Evolutionary conservation across 2,797 vertebrate genomes (phyloP), one percentile per base, ranked within the genome.

Genomic region (Chelidonichthys spinosus): DNA sequence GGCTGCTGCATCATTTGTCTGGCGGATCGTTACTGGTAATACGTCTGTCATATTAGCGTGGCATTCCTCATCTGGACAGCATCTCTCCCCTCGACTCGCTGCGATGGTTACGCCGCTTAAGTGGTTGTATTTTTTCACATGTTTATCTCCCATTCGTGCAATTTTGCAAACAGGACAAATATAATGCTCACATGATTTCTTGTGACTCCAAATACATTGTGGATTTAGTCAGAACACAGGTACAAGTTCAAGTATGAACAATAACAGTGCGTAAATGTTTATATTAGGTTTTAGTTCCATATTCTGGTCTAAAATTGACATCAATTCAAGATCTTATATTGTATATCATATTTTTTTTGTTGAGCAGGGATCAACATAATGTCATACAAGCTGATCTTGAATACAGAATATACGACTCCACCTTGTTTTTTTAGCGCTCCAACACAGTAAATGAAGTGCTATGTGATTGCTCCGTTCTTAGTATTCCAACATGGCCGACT

Each of bases 1-100:
- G 81, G 85, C 91, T 89, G 79, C 68, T 74, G 86, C 85, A 91
- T 93, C 91, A 93, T 94, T 94, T 92, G 87, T 92, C 90, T 89
- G 76, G 67, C 53, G 78, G 78, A 90, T 91, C 86, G 79, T 92
- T 92, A 90, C 82, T 81, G 84, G 85, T 87, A 90, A 92, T 89
- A 89, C 78, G 87, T 89, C 89, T 92, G 92, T 92, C 91, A 91
- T 87, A 93, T 94, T 89, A 94, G 82, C 70, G 67, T 82, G 81
- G 85, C 88, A 92, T 93, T 87, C 83, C 82, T 91, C 90, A 92
- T 93, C 84, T 89, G 84, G 81, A 85, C 85, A 82, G 82, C 81
- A 91, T 87, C 83, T 89, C 75, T 85, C 86, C 79, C 79, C 82
- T 75, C 73, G 83, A 42, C 73, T 87, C 79, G 59, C 72, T 78